Evolutionary conservation across 2,888 invertebrate species (phyloP).

Genomic region (Leptinotarsa tumamoca): DNA sequence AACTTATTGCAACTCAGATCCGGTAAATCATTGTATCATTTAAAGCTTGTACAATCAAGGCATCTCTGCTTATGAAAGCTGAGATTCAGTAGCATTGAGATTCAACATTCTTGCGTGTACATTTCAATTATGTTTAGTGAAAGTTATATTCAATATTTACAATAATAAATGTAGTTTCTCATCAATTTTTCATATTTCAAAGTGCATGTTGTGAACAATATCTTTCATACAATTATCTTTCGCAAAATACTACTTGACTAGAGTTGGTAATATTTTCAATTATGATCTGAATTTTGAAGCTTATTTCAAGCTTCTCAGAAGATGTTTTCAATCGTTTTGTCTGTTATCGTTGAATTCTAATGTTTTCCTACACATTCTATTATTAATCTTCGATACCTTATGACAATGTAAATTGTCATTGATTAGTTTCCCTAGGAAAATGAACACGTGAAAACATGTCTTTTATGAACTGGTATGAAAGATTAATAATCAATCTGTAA

Average conservation of each 20-base stretch:
- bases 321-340: background rate
- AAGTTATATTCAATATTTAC: background rate
- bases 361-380: background rate
- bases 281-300: background rate
- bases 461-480: background rate
- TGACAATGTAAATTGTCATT: background rate
- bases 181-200: slow-evolving; percentile 3
- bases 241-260: background rate
- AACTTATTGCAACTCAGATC: background rate
- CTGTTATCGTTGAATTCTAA: background rate
- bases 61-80: background rate
- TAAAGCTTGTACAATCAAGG: slow-evolving; percentile 12
- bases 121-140: slow-evolving; percentile 1
- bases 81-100: background rate
- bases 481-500: background rate
- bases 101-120: background rate
- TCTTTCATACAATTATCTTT: background rate
- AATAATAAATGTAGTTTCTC: background rate
- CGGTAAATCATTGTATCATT: background rate
- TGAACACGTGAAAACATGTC: no score
- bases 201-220: background rate
- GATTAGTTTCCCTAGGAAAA: no score
- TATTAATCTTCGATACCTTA: background rate
- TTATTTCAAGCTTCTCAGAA: background rate
- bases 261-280: background rate